A percentile compares a stretch with the other conserved stretches of the same genome.
Evolutionary conservation across 2,888 invertebrate genomes (phyloP).

Genomic region (Acanthacorydalis orientalis): DNA sequence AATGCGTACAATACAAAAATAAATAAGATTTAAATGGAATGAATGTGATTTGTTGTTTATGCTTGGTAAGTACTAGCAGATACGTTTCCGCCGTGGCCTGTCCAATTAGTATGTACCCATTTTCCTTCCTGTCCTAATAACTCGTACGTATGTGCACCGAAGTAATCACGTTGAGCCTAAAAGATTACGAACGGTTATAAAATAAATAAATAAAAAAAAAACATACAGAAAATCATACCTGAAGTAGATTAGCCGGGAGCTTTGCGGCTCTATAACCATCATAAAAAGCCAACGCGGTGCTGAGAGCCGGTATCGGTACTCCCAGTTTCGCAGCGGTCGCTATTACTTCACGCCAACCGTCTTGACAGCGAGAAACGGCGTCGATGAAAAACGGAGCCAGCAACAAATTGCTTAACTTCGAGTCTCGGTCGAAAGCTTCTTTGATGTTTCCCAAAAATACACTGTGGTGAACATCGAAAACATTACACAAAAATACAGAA

Average conservation of each 20-base stretch:
- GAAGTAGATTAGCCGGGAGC: constrained; percentile 88
- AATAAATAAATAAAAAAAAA: background rate
- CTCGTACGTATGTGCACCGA: constrained; percentile 98
- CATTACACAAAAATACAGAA: too few species aligned
- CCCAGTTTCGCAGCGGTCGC: constrained; percentile 50
- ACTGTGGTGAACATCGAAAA: constrained; percentile 23
- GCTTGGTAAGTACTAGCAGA: constrained; percentile 85
- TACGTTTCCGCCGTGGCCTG: constrained; percentile 91
- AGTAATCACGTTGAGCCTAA: constrained; percentile 91
- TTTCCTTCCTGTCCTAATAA: constrained; percentile 67
- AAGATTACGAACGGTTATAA: constrained; percentile 10
- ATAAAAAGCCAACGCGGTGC: constrained; percentile 89
- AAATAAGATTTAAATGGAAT: too few species aligned
- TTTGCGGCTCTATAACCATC: constrained; percentile 82
- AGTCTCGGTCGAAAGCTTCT: constrained; percentile 80
- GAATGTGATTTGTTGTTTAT: constrained; percentile 19
- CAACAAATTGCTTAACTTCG: constrained; percentile 69
- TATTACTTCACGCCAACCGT: constrained; percentile 74
- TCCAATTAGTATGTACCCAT: constrained; percentile 98
- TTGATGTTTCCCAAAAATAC: constrained; percentile 83
- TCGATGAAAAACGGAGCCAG: constrained; percentile 85
- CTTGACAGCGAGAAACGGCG: constrained; percentile 66
- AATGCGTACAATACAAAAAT: too few species aligned
- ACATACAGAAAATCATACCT: constrained; percentile 32
- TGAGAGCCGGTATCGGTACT: constrained; percentile 87